Base-by-base conservation (phyloP, 1,140 invertebrate genomes). In the Drosophila repleta region DNA sequence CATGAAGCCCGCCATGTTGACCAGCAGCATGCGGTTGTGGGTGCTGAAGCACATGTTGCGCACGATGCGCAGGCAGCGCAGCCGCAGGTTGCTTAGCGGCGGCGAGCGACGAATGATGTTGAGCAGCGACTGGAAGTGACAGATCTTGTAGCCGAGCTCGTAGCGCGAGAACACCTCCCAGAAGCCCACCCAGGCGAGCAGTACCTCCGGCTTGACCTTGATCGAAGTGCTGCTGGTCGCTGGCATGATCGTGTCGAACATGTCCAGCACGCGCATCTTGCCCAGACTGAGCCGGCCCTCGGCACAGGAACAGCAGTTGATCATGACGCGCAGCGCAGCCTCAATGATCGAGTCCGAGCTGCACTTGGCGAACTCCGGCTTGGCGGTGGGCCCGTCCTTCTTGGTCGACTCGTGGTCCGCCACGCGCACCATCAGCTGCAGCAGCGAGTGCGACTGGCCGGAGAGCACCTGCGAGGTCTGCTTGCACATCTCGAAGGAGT, bases 141-240 rank as follows among this genome's bases (percentile, higher is more conserved):
- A 80, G 3, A 55, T 39, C 29, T 79, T 73, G 13, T 68, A 66
- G 0, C 88, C 93, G 45, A 92, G 91, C 1, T 92, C 82, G 71
- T 93, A 92, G 4, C 74, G 74, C 0, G 93, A 92, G 52, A 88
- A 93, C 1, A 90, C 75, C 56, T 92, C 87, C 71, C 93, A 82
- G 66, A 93, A 93, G 29, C 89, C 64, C n/a, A 93, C 77, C 93
- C 93, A 93, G 4, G 90, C 55, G 2, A 78, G 51, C 64, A 93
- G 71, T 0, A 93, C 76, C 3, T 48, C 66, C n/a, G 92, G 81
- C 82, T 92, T 92, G 0, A 92, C 82, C 67, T 92, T 93, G 4
- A 11, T 2, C 7, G 17, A 4, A 18, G 37, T 60, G 6, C 32
- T 18, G 7, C 10, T 32, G 18, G 11, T 61, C 2, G 52, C 45